Conservation (phyloP, 2,113 vertebrate genomes). For the Platycercus adscitus region DNA sequence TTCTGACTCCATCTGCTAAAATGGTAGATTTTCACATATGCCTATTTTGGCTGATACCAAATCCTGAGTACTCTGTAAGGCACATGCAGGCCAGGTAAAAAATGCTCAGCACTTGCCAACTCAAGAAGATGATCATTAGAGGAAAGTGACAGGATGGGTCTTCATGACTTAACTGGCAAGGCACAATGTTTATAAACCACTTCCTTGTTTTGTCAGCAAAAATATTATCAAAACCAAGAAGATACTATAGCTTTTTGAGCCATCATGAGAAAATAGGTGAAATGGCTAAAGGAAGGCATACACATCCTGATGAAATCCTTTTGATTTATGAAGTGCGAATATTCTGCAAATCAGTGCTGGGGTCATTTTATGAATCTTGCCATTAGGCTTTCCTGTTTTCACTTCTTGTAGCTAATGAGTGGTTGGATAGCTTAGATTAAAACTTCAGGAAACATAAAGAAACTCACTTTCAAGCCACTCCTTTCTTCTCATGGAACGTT, state of each 20-base stretch:
- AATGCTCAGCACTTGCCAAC: background rate
- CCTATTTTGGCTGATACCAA: conserved; percentile 22
- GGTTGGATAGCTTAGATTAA: background rate
- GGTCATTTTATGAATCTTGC: background rate
- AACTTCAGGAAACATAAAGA: background rate
- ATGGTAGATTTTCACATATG: conserved; percentile 7
- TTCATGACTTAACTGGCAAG: background rate
- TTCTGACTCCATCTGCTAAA: conserved; percentile 34
- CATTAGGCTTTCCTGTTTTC: background rate
- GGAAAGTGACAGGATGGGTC: background rate
- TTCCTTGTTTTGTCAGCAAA: background rate
- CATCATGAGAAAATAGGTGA: background rate
- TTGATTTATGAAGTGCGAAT: background rate
- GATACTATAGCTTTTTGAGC: background rate
- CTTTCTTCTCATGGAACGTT: background rate
- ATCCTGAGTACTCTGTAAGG: background rate
- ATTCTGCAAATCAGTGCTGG: background rate
- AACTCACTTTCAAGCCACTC: background rate
- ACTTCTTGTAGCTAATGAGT: background rate
- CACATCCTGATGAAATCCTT: background rate
- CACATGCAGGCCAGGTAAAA: background rate
- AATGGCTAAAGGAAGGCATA: background rate
- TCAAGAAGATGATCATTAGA: background rate
- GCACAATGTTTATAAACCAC: background rate
- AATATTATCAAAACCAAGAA: background rate